Percentiles rank a stretch among this genome's conserved stretches.
Evolutionary conservation across 37 sponge, comb jelly and placozoan genomes (phyloP).

Genomic region (Cladorhizidae sp.): DNA sequence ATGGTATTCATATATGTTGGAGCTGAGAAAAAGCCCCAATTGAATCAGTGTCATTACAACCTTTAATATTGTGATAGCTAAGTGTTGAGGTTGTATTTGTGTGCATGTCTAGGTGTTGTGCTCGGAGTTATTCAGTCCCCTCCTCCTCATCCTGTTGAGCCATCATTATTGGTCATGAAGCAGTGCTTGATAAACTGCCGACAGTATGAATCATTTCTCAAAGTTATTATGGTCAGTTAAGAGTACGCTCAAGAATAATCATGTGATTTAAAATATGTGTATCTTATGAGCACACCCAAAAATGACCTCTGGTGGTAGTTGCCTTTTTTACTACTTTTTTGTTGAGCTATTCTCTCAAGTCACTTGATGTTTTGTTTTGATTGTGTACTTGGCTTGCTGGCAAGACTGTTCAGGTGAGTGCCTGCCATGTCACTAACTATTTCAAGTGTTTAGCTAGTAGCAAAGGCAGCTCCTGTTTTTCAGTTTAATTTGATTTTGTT

Average conservation of each 20-base stretch:
- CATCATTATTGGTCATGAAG: slow-evolving; percentile 56
- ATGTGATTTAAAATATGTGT: too few relatives aligned
- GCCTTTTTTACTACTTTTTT: not conserved
- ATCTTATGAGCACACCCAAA: too few relatives aligned
- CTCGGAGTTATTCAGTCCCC: slow-evolving; percentile 58
- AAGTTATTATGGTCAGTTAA: slow-evolving; percentile 81
- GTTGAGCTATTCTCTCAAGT: too few relatives aligned
- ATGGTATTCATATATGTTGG: too few relatives aligned
- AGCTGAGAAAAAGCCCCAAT: too few relatives aligned
- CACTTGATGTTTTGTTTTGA: not conserved
- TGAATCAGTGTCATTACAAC: not conserved
- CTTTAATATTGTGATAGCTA: not conserved
- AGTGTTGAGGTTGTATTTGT: not conserved
- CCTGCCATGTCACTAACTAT: too few relatives aligned
- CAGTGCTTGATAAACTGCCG: slow-evolving; percentile 84
- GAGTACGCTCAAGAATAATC: too few relatives aligned
- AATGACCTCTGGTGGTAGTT: not conserved
- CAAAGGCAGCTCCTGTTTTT: too few relatives aligned
- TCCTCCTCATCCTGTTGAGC: slow-evolving; percentile 45
- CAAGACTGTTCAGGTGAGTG: too few relatives aligned
- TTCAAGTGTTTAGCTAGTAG: too few relatives aligned
- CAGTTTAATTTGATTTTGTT: too few relatives aligned
- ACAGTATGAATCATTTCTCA: slow-evolving; percentile 88
- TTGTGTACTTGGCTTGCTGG: not conserved
- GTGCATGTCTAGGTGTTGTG: slow-evolving; percentile 49